phyloP scores from a whole-genome alignment of 64 coral and sea anemone genomes.

The Astreopora myriophthalma region DNA sequence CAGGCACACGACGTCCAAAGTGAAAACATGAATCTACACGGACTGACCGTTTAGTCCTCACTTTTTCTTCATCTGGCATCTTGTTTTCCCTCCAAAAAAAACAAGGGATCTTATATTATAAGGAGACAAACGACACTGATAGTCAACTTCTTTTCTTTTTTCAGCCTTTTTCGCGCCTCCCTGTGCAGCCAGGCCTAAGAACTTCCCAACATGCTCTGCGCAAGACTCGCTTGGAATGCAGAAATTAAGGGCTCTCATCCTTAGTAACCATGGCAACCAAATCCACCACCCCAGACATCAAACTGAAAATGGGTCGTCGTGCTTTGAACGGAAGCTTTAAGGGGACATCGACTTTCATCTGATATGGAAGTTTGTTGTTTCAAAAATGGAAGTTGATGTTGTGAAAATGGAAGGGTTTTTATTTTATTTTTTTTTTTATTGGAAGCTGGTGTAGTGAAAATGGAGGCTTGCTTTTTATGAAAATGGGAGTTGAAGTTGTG shows the following conservation, averaged over 20 bases:
- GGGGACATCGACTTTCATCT: too few species aligned
- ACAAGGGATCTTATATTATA: neutral
- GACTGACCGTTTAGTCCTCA: slow-evolving; percentile 18
- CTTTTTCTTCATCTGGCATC: slow-evolving; percentile 40
- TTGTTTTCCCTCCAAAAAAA: neutral
- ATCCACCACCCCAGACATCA: neutral
- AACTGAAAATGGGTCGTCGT: neutral
- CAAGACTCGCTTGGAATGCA: neutral
- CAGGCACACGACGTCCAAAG: neutral
- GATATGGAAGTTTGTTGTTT: too few species aligned
- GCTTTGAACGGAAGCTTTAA: too few species aligned
- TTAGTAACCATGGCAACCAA: neutral
- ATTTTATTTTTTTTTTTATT: too few species aligned
- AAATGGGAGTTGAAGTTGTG: too few species aligned
- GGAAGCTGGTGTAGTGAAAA: too few species aligned
- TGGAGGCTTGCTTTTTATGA: too few species aligned
- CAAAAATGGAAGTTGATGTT: too few species aligned
- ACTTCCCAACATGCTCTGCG: neutral
- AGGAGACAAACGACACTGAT: neutral
- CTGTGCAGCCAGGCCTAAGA: neutral
- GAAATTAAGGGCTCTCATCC: neutral
- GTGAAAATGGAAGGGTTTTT: too few species aligned
- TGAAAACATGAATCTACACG: neutral
- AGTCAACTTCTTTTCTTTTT: neutral
- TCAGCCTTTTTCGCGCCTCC: neutral